These are phyloP conservation scores for Tineola bisselliella DNA, from an alignment of 2,888 invertebrate genomes.

Conservation along the genomic window DNA sequence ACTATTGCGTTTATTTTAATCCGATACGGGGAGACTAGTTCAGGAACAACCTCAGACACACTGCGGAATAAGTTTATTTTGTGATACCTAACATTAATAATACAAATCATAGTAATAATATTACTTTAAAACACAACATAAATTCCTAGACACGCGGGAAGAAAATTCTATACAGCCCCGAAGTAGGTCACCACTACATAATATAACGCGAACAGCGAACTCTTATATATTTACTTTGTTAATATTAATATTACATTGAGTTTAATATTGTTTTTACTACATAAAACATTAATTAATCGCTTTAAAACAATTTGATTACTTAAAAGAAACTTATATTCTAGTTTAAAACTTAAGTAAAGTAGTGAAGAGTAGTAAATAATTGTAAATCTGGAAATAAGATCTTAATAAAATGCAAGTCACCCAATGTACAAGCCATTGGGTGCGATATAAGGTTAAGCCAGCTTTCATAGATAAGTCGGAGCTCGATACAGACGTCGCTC, in stretches of 20 bases:
- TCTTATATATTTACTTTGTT: not conserved
- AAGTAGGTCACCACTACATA: not conserved
- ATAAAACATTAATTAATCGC: not conserved
- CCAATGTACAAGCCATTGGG: constrained; percentile 33
- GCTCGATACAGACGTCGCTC: constrained; percentile 40
- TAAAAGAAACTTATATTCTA: no score
- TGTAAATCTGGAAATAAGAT: not conserved
- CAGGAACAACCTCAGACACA: no score
- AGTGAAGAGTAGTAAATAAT: not conserved
- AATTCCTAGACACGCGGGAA: not conserved
- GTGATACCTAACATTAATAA: no score
- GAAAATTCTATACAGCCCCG: not conserved
- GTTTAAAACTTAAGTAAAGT: no score
- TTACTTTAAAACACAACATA: not conserved
- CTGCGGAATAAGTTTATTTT: not conserved
- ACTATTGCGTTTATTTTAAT: no score
- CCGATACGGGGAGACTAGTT: no score
- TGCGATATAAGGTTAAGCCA: constrained; percentile 30
- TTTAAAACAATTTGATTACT: no score
- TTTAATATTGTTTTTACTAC: not conserved
- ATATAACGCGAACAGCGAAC: not conserved
- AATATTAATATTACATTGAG: not conserved
- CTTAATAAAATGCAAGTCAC: not conserved
- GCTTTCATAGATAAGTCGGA: constrained; percentile 49
- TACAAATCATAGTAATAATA: not conserved